Conservation (phyloP, 2,797 vertebrate genomes). For the Lophius americanus region DNA sequence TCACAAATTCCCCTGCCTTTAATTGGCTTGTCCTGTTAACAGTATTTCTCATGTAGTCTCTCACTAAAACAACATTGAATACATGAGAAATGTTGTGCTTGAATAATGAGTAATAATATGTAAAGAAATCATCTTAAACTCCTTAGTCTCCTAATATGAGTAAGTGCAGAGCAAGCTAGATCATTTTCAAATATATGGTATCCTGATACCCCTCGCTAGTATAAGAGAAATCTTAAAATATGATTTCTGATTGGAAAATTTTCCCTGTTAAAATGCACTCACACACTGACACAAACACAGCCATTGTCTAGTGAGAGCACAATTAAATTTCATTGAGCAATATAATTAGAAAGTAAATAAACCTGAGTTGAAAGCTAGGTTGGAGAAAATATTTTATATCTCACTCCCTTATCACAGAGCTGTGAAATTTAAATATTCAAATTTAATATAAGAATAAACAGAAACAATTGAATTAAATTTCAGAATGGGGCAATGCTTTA, state of each 20-base stretch:
- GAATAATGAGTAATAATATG: too few relatives aligned
- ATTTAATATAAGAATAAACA: constrained; percentile 39
- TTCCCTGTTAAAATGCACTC: background rate
- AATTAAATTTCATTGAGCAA: constrained; percentile 63
- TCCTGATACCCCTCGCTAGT: too few relatives aligned
- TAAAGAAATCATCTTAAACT: too few relatives aligned
- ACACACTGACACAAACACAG: constrained; percentile 4
- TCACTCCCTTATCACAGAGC: constrained; percentile 18
- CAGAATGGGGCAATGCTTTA: constrained; percentile 26
- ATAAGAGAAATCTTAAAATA: background rate
- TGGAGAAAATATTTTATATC: constrained; percentile 38
- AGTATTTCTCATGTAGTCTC: too few relatives aligned
- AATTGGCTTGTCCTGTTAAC: too few relatives aligned
- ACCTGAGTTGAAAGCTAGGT: constrained; percentile 35
- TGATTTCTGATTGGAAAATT: constrained; percentile 7
- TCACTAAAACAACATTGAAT: too few relatives aligned
- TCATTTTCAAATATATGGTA: too few relatives aligned
- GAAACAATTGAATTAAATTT: constrained; percentile 24
- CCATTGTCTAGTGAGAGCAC: constrained; percentile 36
- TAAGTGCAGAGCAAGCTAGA: too few relatives aligned
- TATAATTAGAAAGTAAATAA: constrained; percentile 65
- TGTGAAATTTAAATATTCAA: constrained; percentile 27
- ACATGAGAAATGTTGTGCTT: too few relatives aligned
- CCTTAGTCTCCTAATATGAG: too few relatives aligned
- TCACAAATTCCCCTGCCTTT: too few relatives aligned